Percentiles rank a stretch among this genome's conserved stretches.
These are phyloP conservation scores for Clarias batrachus DNA, from an alignment of 2,113 vertebrate species.

Conservation along the genomic window DNA sequence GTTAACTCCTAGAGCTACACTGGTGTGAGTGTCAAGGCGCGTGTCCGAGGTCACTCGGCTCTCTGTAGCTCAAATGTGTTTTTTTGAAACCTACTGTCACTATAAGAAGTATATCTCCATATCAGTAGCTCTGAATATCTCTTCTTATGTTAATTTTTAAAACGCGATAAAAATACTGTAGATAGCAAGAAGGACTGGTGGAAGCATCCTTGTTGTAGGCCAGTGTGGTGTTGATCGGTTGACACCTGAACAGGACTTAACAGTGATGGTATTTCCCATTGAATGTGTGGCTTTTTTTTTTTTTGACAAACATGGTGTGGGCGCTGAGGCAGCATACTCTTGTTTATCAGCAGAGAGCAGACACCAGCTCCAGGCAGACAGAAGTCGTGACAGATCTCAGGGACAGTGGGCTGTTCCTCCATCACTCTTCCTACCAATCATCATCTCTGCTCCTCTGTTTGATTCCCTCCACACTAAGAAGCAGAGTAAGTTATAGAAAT, in stretches of 20 bases:
- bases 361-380: conserved; percentile 38
- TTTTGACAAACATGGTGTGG: conserved; percentile 37
- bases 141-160: too few relatives aligned
- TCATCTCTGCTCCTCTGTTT: not conserved
- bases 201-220: not conserved
- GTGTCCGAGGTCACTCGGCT: not conserved
- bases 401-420: conserved; percentile 28
- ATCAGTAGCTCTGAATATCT: not conserved
- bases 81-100: not conserved
- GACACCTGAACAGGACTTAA: not conserved
- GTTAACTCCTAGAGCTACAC: too few relatives aligned
- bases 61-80: not conserved
- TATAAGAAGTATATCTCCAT: not conserved
- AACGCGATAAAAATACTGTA: not conserved
- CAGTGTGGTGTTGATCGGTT: not conserved
- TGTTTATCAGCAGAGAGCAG: conserved; percentile 50
- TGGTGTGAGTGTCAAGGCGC: not conserved
- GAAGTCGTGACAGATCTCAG: conserved; percentile 47
- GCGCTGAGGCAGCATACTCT: not conserved
- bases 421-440: not conserved
- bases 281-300: not conserved
- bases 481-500: not conserved
- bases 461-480: not conserved
- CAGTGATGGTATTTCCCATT: not conserved
- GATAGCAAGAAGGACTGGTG: not conserved